Percentiles rank a stretch among this genome's conserved stretches.
phyloP scores from a whole-genome alignment of 2,797 vertebrate genomes.

The Lagocephalus sceleratus region DNA sequence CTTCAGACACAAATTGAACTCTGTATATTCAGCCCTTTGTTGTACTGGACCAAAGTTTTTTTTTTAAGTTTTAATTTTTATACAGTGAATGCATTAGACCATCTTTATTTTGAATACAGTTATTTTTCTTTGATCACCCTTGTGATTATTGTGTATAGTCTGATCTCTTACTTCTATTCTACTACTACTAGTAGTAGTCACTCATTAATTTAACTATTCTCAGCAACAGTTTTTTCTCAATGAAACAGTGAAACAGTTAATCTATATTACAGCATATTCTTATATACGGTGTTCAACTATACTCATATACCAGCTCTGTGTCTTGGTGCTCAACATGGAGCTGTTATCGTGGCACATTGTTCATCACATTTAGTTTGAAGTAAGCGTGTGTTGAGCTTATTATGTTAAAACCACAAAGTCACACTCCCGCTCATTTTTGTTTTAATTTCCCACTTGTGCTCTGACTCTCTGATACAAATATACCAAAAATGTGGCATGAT shows the following conservation, averaged over 20 bases:
- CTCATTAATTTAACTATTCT: neutral
- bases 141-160: too few relatives aligned
- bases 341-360: neutral
- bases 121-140: neutral
- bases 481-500: conserved; percentile 68
- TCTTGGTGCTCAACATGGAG: neutral
- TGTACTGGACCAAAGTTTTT: too few relatives aligned
- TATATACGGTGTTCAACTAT: neutral
- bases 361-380: conserved; percentile 5
- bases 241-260: conserved; percentile 71
- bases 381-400: conserved; percentile 4
- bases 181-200: neutral
- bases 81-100: too few relatives aligned
- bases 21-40: too few relatives aligned
- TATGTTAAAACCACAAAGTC: conserved; percentile 42
- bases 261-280: conserved; percentile 23
- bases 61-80: too few relatives aligned
- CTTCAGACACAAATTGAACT: too few relatives aligned
- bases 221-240: conserved; percentile 3
- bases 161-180: neutral
- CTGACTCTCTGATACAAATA: conserved; percentile 66
- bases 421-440: conserved; percentile 27
- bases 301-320: neutral
- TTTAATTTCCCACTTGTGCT: conserved; percentile 18
- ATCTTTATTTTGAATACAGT: neutral